Percentiles rank a stretch among this genome's conserved stretches.
Conservation (phyloP, 1,140 invertebrate genomes). For the Lepidurus couesii region DNA sequence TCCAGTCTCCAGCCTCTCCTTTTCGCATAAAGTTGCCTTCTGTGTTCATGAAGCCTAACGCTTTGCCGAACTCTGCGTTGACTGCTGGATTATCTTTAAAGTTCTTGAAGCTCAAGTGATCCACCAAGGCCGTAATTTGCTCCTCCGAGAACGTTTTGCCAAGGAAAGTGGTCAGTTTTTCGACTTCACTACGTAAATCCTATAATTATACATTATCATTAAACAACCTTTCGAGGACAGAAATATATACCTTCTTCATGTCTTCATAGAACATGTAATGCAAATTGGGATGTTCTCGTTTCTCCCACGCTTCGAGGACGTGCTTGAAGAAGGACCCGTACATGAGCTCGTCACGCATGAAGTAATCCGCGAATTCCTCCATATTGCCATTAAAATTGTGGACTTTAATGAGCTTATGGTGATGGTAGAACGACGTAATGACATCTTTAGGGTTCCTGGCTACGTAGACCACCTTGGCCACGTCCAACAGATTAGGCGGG, state of each 20-base stretch:
- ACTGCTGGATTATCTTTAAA: conserved; percentile 66
- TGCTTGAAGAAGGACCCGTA: conserved; percentile 66
- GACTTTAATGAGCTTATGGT: conserved; percentile 41
- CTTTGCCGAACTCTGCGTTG: conserved; percentile 52
- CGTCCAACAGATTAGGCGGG: conserved; percentile 57
- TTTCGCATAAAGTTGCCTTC: conserved; percentile 33
- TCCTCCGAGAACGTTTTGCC: conserved; percentile 58
- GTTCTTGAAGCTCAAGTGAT: conserved; percentile 51
- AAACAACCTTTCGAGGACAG: neutral
- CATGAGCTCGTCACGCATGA: conserved; percentile 32
- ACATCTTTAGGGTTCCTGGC: conserved; percentile 48
- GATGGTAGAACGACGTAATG: conserved; percentile 47
- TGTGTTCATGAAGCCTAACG: neutral
- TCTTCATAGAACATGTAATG: conserved; percentile 76
- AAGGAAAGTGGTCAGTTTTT: conserved; percentile 65
- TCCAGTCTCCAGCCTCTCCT: conserved; percentile 45
- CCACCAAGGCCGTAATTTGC: conserved; percentile 40
- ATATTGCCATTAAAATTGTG: conserved; percentile 42
- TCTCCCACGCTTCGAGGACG: conserved; percentile 63
- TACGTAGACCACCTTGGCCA: conserved; percentile 40
- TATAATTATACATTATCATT: conserved; percentile 35
- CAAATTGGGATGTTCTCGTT: conserved; percentile 59
- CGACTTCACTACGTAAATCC: conserved; percentile 57
- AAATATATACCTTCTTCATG: conserved; percentile 53
- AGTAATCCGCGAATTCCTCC: conserved; percentile 37